Conservation (phyloP, 2,888 invertebrate species). For the Dryococelus australis region DNA sequence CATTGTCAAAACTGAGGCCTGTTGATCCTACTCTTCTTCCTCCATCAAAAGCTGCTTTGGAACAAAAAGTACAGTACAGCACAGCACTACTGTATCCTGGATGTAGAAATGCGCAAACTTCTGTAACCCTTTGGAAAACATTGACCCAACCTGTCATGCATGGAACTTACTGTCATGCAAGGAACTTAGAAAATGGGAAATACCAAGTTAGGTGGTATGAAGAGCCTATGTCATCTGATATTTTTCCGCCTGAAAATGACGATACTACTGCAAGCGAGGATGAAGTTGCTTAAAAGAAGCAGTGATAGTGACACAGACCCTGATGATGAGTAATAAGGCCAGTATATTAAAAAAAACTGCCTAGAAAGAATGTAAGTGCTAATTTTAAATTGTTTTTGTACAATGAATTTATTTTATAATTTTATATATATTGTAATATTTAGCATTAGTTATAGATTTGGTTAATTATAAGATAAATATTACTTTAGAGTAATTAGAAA, state of each 20-base stretch:
- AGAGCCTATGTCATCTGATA: not conserved
- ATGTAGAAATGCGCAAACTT: not conserved
- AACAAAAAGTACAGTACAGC: too few relatives aligned
- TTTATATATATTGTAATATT: not conserved
- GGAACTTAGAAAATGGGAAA: conserved; percentile 1
- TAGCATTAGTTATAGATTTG: too few relatives aligned
- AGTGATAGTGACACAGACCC: too few relatives aligned
- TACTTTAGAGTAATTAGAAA: not conserved
- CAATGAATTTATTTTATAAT: conserved; percentile 24
- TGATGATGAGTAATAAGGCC: conserved; percentile 10
- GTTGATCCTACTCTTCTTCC: conserved; percentile 1
- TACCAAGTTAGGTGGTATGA: conserved; percentile 24
- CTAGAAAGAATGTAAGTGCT: conserved; percentile 11
- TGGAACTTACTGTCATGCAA: too few relatives aligned
- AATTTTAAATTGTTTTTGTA: conserved; percentile 32
- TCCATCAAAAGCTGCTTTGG: conserved; percentile 5
- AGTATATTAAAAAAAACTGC: not conserved
- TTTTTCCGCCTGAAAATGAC: not conserved
- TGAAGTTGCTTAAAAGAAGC: conserved; percentile 25
- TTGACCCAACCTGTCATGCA: not conserved
- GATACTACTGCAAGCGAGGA: not conserved
- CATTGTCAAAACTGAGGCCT: not conserved
- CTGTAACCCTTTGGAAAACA: not conserved
- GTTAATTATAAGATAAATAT: not conserved
- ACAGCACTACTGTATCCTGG: not conserved